These are phyloP conservation scores for Cynopterus brachyotis DNA, from an alignment of 2,113 vertebrate genomes.

Conservation along the genomic window DNA sequence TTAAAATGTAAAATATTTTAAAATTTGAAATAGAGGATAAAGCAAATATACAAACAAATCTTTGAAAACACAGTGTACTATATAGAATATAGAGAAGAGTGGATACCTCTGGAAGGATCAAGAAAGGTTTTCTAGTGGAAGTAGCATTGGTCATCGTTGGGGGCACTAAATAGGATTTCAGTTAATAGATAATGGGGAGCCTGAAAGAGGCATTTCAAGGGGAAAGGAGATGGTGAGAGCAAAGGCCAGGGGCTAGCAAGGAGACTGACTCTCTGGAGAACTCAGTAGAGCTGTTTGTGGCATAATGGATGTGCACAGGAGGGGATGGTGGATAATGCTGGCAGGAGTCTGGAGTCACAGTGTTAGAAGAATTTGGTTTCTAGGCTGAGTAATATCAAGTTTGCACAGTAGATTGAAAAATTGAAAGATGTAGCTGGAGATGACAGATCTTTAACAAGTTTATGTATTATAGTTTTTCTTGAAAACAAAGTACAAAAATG, in stretches of 20 bases:
- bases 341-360: not conserved
- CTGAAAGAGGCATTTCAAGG: slow-evolving; percentile 10
- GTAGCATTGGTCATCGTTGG: not conserved
- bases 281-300: not conserved
- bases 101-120: not conserved
- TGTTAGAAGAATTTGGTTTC: not conserved
- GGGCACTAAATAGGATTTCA: not conserved
- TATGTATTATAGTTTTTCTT: not conserved
- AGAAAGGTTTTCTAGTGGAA: not conserved
- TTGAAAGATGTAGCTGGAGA: slow-evolving; percentile 1
- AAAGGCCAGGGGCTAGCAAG: not conserved
- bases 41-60: not conserved
- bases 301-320: not conserved
- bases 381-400: not conserved
- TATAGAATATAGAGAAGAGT: not conserved
- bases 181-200: not conserved
- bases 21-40: slow-evolving; percentile 23
- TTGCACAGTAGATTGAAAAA: not conserved
- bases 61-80: not conserved
- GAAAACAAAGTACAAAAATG: not conserved
- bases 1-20: not conserved
- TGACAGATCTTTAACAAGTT: not conserved
- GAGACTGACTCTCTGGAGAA: not conserved
- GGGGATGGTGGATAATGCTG: not conserved
- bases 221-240: not conserved